Base-by-base conservation (phyloP, 2,113 vertebrate species). In the Xiphophorus maculatus region DNA sequence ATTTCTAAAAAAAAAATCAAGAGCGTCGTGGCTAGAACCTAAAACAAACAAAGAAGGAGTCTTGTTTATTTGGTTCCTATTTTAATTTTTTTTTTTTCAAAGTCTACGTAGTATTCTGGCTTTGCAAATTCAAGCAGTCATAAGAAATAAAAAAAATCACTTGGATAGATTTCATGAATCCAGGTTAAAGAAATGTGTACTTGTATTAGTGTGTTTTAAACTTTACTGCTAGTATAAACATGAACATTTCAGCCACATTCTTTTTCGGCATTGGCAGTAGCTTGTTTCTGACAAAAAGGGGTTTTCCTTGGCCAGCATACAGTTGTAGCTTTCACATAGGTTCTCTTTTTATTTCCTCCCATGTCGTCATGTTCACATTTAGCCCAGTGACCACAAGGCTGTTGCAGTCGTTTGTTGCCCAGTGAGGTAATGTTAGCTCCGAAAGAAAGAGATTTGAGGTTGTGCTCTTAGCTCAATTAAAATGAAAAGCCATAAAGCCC, bases 401-500 rank as follows among this genome's bases (percentile, higher is more conserved):
- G 80, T 78, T 82, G 80, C 77, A 67, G 73, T 40, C 15, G 32
- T 90, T 87, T 87, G 74, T 78, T 86, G 74, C 81, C 81, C 48
- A 71, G 86, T 93, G 93, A 94, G 89, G 90, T 93, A 85, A 93
- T 88, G 71, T 79, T 69, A 80, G 85, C 81, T 87, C 51, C 72
- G 69, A 86, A 82, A 83, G 71, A 88, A 90, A 85, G 76, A 63
- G 73, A 85, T 79, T 83, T 11, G 68, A 80, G 84, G 74, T 86
- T 82, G 71, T 90, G 91, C 93, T 92, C 90, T 92, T 91, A 93
- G 90, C 92, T 89, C 91, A 90, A 93, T 95, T 94, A 93, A 95
- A 96, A 94, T 94, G 89, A 94, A 94, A 94, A 94, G 92, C 92
- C 87, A 94, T 97, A 96, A 96, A 96, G 96, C 90, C 91, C 85